These are phyloP conservation scores for Eristalinus aeneus DNA, from an alignment of 2,888 invertebrate species.

Conservation along the genomic window DNA sequence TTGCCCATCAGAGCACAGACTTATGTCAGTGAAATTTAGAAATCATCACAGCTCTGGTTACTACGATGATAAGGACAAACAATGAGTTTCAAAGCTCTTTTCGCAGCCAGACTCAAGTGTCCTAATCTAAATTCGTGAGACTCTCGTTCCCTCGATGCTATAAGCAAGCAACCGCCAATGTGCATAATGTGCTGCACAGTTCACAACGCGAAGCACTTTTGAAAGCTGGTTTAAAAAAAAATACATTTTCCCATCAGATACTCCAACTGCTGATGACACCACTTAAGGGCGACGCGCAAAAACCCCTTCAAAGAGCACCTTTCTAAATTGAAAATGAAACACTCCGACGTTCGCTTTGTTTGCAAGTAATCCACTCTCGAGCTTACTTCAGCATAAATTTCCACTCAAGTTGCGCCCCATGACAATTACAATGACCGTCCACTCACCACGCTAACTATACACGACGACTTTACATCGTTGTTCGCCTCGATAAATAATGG, in stretches of 20 bases:
- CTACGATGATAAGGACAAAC: too few species aligned
- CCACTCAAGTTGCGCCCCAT: background rate
- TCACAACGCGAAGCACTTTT: too few species aligned
- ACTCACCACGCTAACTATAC: background rate
- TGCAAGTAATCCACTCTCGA: background rate
- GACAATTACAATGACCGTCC: background rate
- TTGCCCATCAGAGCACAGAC: too few species aligned
- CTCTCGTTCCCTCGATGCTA: too few species aligned
- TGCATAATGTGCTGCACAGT: too few species aligned
- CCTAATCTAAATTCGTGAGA: too few species aligned
- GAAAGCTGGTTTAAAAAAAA: too few species aligned
- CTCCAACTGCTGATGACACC: background rate
- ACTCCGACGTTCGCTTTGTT: background rate
- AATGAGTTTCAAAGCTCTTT: too few species aligned
- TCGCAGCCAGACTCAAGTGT: too few species aligned
- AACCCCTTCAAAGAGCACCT: background rate
- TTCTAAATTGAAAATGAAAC: background rate
- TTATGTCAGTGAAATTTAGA: too few species aligned
- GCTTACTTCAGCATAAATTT: background rate
- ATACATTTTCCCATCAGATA: background rate
- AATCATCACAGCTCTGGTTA: too few species aligned
- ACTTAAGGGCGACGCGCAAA: background rate
- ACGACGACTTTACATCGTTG: conserved; percentile 4
- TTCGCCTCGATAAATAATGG: background rate
- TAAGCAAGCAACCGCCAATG: too few species aligned